phyloP scores from a whole-genome alignment of 2,888 invertebrate genomes.

The Mechanitis mazaeus region DNA sequence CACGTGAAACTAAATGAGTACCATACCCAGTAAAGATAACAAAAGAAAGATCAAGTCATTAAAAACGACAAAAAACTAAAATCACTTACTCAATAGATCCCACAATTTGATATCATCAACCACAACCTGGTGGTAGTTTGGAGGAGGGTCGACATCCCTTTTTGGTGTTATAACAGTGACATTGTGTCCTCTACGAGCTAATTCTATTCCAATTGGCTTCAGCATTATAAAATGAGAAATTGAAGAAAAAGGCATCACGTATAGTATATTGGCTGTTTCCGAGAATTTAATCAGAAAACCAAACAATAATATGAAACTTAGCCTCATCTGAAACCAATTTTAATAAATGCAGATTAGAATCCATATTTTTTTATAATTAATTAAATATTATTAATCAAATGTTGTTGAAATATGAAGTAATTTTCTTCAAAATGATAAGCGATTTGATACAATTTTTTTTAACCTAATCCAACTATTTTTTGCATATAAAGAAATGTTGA shows the following conservation, averaged over 20 bases:
- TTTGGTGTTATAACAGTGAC: slow-evolving; percentile 67
- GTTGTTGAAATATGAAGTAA: too few species aligned
- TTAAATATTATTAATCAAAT: too few species aligned
- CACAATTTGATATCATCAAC: slow-evolving; percentile 57
- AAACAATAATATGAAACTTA: slow-evolving; percentile 7
- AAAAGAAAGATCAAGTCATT: too few species aligned
- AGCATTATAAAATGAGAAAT: slow-evolving; percentile 68
- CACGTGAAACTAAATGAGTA: too few species aligned
- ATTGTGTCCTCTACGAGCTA: slow-evolving; percentile 72
- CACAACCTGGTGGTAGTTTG: slow-evolving; percentile 58
- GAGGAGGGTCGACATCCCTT: slow-evolving; percentile 46
- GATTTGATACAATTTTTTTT: too few species aligned
- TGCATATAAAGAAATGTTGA: too few species aligned
- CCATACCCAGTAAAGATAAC: too few species aligned
- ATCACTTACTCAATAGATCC: slow-evolving; percentile 54
- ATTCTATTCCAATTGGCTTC: slow-evolving; percentile 62
- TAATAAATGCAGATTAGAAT: not conserved
- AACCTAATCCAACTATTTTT: too few species aligned
- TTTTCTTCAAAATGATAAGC: too few species aligned
- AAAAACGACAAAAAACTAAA: not conserved
- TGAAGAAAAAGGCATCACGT: slow-evolving; percentile 64
- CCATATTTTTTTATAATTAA: too few species aligned
- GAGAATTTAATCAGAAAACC: slow-evolving; percentile 1
- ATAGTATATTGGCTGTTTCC: slow-evolving; percentile 61
- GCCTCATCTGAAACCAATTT: slow-evolving; percentile 17